These are phyloP conservation scores for Urocyon cinereoargenteus DNA, from an alignment of 2,797 vertebrate species.

Conservation along the genomic window DNA sequence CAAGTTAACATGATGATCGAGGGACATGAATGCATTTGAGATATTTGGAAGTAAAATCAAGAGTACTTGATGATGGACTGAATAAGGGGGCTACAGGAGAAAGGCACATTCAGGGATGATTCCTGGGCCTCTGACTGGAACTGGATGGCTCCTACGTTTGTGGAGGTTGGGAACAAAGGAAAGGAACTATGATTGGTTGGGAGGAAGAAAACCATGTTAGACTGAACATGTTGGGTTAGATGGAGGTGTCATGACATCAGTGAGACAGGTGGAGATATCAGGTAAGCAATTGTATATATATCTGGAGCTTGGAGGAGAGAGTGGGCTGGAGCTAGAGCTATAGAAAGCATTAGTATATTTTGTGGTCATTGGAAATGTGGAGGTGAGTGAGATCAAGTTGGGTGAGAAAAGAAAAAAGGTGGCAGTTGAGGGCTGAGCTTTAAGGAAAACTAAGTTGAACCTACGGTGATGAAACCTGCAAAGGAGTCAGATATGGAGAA, in stretches of 20 bases:
- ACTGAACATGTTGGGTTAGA: not conserved
- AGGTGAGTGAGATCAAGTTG: not conserved
- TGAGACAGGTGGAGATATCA: not conserved
- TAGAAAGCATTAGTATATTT: not conserved
- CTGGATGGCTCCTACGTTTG: not conserved
- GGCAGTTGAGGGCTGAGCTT: not conserved
- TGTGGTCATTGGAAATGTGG: not conserved
- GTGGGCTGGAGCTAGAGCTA: not conserved
- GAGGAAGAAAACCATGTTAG: not conserved
- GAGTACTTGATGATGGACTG: not conserved
- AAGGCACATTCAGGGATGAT: not conserved
- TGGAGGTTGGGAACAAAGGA: not conserved
- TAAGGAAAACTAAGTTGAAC: slow-evolving; percentile 21
- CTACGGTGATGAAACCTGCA: not conserved
- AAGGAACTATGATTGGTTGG: not conserved
- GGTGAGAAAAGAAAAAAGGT: not conserved
- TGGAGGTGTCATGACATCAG: not conserved
- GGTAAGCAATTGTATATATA: not conserved
- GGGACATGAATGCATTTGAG: not conserved
- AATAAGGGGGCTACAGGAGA: not conserved
- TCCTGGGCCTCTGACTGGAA: not conserved
- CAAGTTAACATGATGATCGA: not conserved
- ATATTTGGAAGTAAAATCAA: slow-evolving; percentile 1
- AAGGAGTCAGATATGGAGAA: not conserved
- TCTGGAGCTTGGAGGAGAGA: not conserved